phyloP scores from a whole-genome alignment of 2,797 vertebrate species.

The Miichthys miiuy region DNA sequence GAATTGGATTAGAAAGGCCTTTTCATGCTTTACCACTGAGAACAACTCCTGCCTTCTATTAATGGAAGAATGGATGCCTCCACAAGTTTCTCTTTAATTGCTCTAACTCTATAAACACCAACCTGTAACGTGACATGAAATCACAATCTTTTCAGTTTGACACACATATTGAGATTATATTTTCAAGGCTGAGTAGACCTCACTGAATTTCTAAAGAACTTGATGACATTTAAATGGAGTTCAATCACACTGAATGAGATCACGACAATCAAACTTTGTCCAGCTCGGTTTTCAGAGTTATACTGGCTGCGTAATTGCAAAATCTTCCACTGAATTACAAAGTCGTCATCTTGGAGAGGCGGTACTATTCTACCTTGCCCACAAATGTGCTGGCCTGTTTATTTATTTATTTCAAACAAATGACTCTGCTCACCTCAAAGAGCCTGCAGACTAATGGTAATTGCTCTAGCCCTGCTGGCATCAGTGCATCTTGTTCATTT shows the following conservation, averaged over 20 bases:
- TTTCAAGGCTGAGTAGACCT: constrained; percentile 30
- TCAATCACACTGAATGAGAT: constrained; percentile 43
- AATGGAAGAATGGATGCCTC: constrained; percentile 56
- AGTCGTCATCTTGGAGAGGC: constrained; percentile 25
- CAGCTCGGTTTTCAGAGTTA: constrained; percentile 7
- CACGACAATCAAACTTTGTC: constrained; percentile 20
- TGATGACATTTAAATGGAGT: constrained; percentile 27
- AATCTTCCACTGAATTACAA: constrained; percentile 46
- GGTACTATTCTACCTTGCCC: constrained; percentile 8
- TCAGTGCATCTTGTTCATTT: constrained; percentile 80
- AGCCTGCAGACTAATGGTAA: constrained; percentile 79
- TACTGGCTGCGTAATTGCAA: constrained; percentile 48
- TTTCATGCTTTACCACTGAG: constrained; percentile 48
- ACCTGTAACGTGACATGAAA: constrained; percentile 7
- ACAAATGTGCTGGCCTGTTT: constrained; percentile 58
- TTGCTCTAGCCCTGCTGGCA: constrained; percentile 76
- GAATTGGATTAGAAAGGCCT: constrained; percentile 69
- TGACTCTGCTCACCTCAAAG: constrained; percentile 66
- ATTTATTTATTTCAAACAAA: constrained; percentile 75
- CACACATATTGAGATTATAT: constrained; percentile 1
- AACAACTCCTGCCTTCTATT: constrained; percentile 77
- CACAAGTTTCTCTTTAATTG: constrained; percentile 49
- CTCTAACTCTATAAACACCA: constrained; percentile 23
- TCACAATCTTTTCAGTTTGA: neutral
- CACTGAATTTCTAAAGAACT: constrained; percentile 6